Conservation (phyloP, 2,888 invertebrate genomes). For the Drosophila neotestacea region DNA sequence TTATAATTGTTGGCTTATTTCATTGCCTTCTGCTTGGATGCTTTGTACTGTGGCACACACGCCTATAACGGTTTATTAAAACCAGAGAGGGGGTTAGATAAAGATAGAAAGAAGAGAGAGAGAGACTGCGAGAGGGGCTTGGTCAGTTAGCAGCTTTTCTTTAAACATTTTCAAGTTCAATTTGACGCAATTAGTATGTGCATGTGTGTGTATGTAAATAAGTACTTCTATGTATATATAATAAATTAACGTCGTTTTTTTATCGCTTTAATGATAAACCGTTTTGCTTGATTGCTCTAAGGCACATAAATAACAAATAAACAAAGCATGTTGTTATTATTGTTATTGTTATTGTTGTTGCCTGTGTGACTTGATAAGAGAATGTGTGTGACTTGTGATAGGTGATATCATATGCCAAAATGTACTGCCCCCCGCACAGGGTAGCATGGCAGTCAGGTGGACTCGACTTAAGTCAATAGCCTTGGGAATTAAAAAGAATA, state of each 20-base stretch:
- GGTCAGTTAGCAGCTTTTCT: conserved; percentile 22
- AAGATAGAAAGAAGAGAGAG: conserved; percentile 9
- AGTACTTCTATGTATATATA: conserved; percentile 37
- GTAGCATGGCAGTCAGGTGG: conserved; percentile 50
- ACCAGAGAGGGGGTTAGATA: not conserved
- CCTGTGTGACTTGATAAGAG: conserved; percentile 38
- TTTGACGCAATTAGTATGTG: conserved; percentile 58
- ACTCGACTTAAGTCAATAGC: conserved; percentile 28
- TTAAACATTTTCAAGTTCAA: conserved; percentile 60
- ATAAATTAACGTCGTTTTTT: conserved; percentile 77
- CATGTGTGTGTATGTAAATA: conserved; percentile 22
- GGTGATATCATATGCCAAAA: conserved; percentile 62
- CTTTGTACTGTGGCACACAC: conserved; percentile 36
- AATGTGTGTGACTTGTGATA: conserved; percentile 17
- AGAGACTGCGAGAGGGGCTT: not conserved
- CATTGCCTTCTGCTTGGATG: conserved; percentile 52
- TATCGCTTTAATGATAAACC: conserved; percentile 76
- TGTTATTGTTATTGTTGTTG: conserved; percentile 25
- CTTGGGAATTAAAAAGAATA: conserved; percentile 41
- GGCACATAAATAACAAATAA: conserved; percentile 76
- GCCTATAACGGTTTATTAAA: conserved; percentile 61
- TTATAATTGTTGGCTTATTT: conserved; percentile 66
- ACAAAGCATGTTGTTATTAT: conserved; percentile 61
- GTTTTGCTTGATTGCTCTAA: conserved; percentile 80
- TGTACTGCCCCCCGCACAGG: conserved; percentile 7